phyloP scores from a whole-genome alignment of 2,888 invertebrate genomes.

The Lymantria monacha region DNA sequence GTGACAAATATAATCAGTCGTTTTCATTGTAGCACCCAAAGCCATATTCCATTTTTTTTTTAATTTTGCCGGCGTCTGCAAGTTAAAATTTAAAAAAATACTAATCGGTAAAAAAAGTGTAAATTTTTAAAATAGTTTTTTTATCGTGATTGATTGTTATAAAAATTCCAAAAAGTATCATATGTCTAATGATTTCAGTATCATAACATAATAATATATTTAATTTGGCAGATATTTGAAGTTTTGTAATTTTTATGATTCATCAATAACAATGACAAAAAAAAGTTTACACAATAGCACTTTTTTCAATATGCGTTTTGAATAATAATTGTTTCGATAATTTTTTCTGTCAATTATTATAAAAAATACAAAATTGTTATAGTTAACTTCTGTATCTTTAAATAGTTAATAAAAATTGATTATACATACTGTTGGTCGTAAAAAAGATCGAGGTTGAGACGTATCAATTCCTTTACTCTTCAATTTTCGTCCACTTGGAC shows the following conservation, averaged over 20 bases:
- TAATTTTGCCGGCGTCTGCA: neutral
- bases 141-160: too few relatives aligned
- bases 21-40: constrained; percentile 11
- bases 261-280: too few relatives aligned
- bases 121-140: too few relatives aligned
- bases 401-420: too few relatives aligned
- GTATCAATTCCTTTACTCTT: constrained; percentile 3
- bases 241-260: too few relatives aligned
- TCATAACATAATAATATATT: too few relatives aligned
- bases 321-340: neutral
- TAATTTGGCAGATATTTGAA: too few relatives aligned
- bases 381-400: neutral
- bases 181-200: too few relatives aligned
- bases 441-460: neutral
- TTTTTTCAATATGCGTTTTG: neutral
- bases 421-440: neutral
- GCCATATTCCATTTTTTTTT: neutral
- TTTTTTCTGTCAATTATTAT: neutral
- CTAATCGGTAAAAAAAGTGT: too few relatives aligned
- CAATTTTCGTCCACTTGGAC: neutral
- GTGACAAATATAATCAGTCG: constrained; percentile 15
- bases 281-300: neutral
- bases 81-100: neutral
- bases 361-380: neutral
- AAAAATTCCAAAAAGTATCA: too few relatives aligned